Base-by-base conservation (phyloP, 1,140 invertebrate genomes). In the Pseudobourletiella spinata region DNA sequence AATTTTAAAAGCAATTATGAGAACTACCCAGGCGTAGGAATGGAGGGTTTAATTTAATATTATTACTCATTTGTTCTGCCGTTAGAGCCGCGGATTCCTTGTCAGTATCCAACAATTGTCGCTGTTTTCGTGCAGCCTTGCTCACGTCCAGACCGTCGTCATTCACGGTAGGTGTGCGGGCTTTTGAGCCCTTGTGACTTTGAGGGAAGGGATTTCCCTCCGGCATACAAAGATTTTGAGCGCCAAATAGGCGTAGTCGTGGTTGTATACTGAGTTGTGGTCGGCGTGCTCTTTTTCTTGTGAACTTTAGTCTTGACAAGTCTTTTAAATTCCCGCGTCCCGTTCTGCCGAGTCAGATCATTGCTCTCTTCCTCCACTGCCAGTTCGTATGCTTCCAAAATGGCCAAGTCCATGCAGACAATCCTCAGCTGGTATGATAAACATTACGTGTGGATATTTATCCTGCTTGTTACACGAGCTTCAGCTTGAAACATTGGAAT, bases 241-340 rank as follows among this genome's bases (percentile, higher is more conserved):
- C n/a, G n/a, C n/a, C n/a, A n/a, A n/a, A n/a, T n/a, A 16, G 46
- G 24, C 25, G 0, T 30, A 6, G 0, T 35, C 25, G 46, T 51
- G 4, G 30, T 42, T 30, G 29, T 35, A 6, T 2, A 3, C 48
- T 24, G 11, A 25, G 25, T 51, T 25, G 48, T 51, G 15, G 30
- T 1, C 2, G 18, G 16, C n/a, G 58, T 59, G 18, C 46, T 60
- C 1, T 20, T 60, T 52, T 60, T 50, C 48, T 24, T 20, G 15
- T 48, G 24, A n/a, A n/a, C n/a, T n/a, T n/a, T n/a, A n/a, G n/a
- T n/a, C 48, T 60, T 52, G 25, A 18, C 18, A 51, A 60, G 18
- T 0, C 14, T 15, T 50, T 52, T 18, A 6, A 51, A 51, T 25
- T 51, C 48, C 25, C 24, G 14, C 30, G 30, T 24, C 28, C 48